Conservation (phyloP, 2,797 vertebrate genomes). For the Tokudaia tokunoshimensis region DNA sequence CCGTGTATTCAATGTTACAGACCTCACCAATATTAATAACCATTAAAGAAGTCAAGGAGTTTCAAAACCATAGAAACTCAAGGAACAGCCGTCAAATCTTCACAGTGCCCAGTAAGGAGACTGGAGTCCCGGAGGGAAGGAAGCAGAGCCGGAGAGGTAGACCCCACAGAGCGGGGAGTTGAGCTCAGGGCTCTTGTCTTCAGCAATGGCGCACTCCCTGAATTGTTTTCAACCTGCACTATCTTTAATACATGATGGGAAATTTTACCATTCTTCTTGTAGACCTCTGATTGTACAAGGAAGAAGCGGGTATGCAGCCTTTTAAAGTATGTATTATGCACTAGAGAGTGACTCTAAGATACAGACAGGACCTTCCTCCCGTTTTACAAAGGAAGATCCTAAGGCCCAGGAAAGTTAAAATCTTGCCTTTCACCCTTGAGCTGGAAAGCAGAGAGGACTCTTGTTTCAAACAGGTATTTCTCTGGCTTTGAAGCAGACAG, state of each 20-base stretch:
- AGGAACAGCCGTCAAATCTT: background rate
- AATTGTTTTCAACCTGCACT: background rate
- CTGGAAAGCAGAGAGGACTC: background rate
- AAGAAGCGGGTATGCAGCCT: background rate
- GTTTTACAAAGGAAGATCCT: background rate
- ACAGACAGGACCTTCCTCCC: background rate
- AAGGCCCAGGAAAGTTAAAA: background rate
- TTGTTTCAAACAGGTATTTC: background rate
- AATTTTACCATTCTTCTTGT: background rate
- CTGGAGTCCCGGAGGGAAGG: background rate
- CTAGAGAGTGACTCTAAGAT: background rate
- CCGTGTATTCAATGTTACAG: background rate
- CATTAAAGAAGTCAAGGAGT: background rate
- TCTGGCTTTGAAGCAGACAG: conserved; percentile 1
- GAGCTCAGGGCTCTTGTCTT: background rate
- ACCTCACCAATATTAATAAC: background rate
- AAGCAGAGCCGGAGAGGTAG: background rate
- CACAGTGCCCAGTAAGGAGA: background rate
- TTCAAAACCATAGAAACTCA: background rate
- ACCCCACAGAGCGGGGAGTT: background rate
- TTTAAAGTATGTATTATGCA: background rate
- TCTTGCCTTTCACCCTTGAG: background rate
- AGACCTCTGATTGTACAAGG: background rate
- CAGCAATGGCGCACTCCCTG: background rate
- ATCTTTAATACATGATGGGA: background rate